Percentiles rank a stretch among this genome's conserved stretches.
Evolutionary conservation across 2,888 invertebrate species (phyloP).

Genomic region (Hirtodrosophila confusa): DNA sequence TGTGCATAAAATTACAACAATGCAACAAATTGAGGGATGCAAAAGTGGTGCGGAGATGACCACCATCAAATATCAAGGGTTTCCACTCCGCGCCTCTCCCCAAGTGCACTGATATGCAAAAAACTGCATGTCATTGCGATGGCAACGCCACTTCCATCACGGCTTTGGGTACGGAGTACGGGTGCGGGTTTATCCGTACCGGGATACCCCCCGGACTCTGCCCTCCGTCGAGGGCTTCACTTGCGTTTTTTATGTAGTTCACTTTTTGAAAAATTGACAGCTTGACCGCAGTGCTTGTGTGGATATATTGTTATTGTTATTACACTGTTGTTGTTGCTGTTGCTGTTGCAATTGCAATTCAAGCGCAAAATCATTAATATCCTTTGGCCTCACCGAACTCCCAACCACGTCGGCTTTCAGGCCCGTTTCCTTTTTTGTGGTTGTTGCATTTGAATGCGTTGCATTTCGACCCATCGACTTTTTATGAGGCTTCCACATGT

Average conservation of each 20-base stretch:
- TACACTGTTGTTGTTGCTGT: conserved; percentile 49
- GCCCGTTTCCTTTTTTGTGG: conserved; percentile 37
- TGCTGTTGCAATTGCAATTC: conserved; percentile 79
- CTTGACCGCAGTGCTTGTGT: conserved; percentile 78
- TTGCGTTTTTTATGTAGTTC: conserved; percentile 68
- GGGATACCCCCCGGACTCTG: conserved; percentile 11
- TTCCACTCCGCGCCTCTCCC: conserved; percentile 15
- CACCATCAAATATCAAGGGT: conserved; percentile 56
- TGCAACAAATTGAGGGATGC: conserved; percentile 77
- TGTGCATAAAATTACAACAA: conserved; percentile 79
- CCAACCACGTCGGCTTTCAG: not conserved
- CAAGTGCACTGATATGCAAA: conserved; percentile 77
- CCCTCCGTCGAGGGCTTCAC: conserved; percentile 38
- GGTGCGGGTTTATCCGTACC: conserved; percentile 2
- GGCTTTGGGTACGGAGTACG: conserved; percentile 2
- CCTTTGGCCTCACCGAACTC: conserved; percentile 53
- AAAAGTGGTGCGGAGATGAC: conserved; percentile 41
- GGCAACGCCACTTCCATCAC: conserved; percentile 52
- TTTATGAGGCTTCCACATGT: conserved; percentile 67
- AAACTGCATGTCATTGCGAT: conserved; percentile 78
- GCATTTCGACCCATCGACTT: conserved; percentile 31
- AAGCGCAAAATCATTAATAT: conserved; percentile 83
- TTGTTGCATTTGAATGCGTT: conserved; percentile 47
- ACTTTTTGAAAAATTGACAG: conserved; percentile 79
- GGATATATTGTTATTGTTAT: conserved; percentile 75